Evolutionary conservation across 1,140 invertebrate genomes (phyloP).

Genomic region (Bombyx mori): ASM3026992v2 NC_085109.1:8129001-8129500

Average conservation of each 20-base stretch:
- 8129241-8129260: slow-evolving; percentile 3
- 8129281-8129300: neutral
- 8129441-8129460: slow-evolving; percentile 75
- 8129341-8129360: no score
- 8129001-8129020: slow-evolving; percentile 33
- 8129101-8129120: slow-evolving; percentile 77
- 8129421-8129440: slow-evolving; percentile 84
- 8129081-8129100: slow-evolving; percentile 77
- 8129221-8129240: neutral
- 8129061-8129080: slow-evolving; percentile 89
- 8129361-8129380: slow-evolving; percentile 29
- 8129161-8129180: slow-evolving; percentile 41
- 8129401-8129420: slow-evolving; percentile 83
- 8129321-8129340: no score
- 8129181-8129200: slow-evolving; percentile 21
- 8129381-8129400: slow-evolving; percentile 89
- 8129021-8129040: slow-evolving; percentile 88
- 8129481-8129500: slow-evolving; percentile 64
- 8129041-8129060: slow-evolving; percentile 91
- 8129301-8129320: neutral
- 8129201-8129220: slow-evolving; percentile 13
- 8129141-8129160: slow-evolving; percentile 56
- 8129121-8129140: slow-evolving; percentile 74
- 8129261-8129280: slow-evolving; percentile 1
- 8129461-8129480: slow-evolving; percentile 70